Conservation (phyloP, 2,113 vertebrate species). For the Laterallus jamaicensis region DNA sequence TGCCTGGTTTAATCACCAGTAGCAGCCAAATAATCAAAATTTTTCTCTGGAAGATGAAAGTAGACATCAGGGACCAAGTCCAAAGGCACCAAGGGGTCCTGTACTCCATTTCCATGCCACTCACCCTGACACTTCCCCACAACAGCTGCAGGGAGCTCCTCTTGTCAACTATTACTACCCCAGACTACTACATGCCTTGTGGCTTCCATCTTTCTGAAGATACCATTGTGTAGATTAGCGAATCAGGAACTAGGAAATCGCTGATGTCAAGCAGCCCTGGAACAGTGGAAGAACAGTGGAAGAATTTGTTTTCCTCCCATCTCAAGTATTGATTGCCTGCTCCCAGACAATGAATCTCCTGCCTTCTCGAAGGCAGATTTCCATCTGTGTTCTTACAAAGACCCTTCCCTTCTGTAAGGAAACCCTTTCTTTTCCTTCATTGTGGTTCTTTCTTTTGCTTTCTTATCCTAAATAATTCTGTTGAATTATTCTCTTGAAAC, state of each 20-base stretch:
- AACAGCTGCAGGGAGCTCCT: not conserved
- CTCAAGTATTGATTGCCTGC: not conserved
- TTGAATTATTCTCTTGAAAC: not conserved
- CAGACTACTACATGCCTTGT: not conserved
- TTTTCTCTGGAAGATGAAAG: not conserved
- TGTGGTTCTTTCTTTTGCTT: not conserved
- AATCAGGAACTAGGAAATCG: not conserved
- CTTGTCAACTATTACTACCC: not conserved
- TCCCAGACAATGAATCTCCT: not conserved
- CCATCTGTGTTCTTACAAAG: not conserved
- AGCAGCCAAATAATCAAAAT: not conserved
- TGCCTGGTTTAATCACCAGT: not conserved
- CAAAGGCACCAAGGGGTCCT: not conserved
- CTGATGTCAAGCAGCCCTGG: not conserved
- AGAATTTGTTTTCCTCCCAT: not conserved
- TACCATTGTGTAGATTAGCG: not conserved
- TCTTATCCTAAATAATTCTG: not conserved
- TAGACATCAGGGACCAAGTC: not conserved
- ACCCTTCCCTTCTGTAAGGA: accelerated
- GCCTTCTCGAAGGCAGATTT: not conserved
- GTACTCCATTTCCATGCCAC: not conserved
- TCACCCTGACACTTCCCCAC: accelerated
- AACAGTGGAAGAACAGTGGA: not conserved
- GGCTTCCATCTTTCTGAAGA: not conserved
- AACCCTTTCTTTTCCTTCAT: not conserved